phyloP scores from a whole-genome alignment of 2,888 invertebrate genomes.

The Pedicia rivosa region DNA sequence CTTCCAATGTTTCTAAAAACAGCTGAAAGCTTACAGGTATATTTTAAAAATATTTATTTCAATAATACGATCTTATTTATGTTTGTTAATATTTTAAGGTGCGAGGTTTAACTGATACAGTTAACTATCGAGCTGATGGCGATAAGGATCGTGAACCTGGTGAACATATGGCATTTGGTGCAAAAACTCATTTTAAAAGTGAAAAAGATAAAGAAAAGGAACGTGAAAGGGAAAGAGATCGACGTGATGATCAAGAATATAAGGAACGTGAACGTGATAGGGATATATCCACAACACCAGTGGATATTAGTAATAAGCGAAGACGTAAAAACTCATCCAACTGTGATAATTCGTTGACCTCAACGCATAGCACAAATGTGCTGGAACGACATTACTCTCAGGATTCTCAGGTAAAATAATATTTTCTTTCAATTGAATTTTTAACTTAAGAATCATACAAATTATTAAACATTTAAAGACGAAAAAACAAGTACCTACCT shows the following conservation, averaged over 20 bases:
- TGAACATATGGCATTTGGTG: background rate
- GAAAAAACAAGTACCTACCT: too few species aligned
- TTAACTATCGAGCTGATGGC: constrained; percentile 30
- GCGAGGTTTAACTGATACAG: constrained; percentile 67
- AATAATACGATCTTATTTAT: background rate
- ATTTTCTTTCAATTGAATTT: too few species aligned
- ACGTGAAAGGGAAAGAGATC: constrained; percentile 26
- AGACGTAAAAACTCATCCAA: constrained; percentile 39
- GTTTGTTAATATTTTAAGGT: constrained; percentile 23
- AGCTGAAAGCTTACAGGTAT: constrained; percentile 75
- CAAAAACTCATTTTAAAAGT: constrained; percentile 2
- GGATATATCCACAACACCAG: constrained; percentile 29
- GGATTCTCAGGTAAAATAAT: constrained; percentile 46
- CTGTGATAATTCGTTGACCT: constrained; percentile 45
- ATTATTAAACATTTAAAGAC: too few species aligned
- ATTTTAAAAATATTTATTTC: constrained; percentile 2
- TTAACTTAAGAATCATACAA: too few species aligned
- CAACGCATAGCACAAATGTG: constrained; percentile 36
- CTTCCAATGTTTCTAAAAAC: constrained; percentile 83
- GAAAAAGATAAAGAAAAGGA: constrained; percentile 22
- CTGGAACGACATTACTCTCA: constrained; percentile 44
- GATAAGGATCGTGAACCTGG: constrained; percentile 19
- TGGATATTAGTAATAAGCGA: constrained; percentile 37
- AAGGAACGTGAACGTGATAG: constrained; percentile 41
- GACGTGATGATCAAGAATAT: constrained; percentile 22